phyloP scores from a whole-genome alignment of 2,888 invertebrate genomes.

The Calameuta pallipes region DNA sequence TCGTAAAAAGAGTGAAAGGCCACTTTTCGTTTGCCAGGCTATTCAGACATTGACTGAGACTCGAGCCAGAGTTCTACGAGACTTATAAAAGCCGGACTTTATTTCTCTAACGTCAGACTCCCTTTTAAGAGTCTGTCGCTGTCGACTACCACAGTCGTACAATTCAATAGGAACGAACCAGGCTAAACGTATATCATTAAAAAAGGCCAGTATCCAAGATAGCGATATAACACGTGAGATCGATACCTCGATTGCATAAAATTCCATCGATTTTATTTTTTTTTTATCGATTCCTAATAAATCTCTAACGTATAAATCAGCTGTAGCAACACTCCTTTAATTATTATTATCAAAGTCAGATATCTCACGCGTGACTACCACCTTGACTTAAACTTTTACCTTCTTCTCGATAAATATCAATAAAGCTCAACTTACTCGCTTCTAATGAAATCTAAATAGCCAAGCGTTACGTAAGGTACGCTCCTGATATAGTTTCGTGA shows the following conservation, averaged over 20 bases:
- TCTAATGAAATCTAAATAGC: conserved; percentile 61
- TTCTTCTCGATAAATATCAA: conserved; percentile 49
- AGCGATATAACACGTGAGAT: no score
- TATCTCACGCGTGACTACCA: conserved; percentile 46
- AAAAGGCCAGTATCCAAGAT: no score
- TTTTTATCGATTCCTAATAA: no score
- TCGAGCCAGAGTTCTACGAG: conserved; percentile 25
- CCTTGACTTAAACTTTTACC: conserved; percentile 41
- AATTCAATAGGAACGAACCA: conserved; percentile 19
- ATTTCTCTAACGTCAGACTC: conserved; percentile 46
- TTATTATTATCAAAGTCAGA: background rate
- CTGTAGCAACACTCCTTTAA: background rate
- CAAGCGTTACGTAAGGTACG: background rate
- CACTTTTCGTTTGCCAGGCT: conserved; percentile 24
- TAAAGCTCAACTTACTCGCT: conserved; percentile 43
- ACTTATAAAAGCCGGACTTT: conserved; percentile 52
- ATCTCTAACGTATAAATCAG: no score
- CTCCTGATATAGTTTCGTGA: background rate
- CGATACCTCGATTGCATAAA: no score
- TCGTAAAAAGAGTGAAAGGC: conserved; percentile 54
- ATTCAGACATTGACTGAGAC: conserved; percentile 25
- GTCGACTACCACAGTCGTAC: conserved; percentile 42
- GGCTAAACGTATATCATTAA: no score
- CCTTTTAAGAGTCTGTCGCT: conserved; percentile 35
- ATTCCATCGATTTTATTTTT: no score